Conservation (phyloP, 2,888 invertebrate genomes). For the Cantharis lateralis region DNA sequence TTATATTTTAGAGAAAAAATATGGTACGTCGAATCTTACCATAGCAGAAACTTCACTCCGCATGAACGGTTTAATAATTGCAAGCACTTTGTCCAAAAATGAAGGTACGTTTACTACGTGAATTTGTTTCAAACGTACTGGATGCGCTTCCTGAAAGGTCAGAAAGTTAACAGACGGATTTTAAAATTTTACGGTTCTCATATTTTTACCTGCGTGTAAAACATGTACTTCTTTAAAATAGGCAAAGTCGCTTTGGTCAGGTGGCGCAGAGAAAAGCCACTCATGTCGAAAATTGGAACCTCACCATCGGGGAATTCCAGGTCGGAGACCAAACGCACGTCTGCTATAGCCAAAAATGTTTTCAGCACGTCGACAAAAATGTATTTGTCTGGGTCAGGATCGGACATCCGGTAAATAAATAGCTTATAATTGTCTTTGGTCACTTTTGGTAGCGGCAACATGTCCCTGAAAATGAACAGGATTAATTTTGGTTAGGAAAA, state of each 20-base stretch:
- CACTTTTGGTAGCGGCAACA: conserved; percentile 68
- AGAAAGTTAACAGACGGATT: conserved; percentile 17
- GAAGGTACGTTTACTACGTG: conserved; percentile 70
- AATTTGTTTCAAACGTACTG: conserved; percentile 67
- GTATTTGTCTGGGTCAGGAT: conserved; percentile 67
- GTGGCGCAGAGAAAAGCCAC: conserved; percentile 67
- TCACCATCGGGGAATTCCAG: conserved; percentile 68
- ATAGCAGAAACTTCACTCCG: conserved; percentile 68
- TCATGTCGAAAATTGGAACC: conserved; percentile 73
- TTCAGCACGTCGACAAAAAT: conserved; percentile 69
- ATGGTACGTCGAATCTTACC: conserved; percentile 55
- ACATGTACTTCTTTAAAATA: conserved; percentile 70
- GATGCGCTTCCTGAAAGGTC: conserved; percentile 66
- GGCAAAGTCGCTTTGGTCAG: conserved; percentile 67
- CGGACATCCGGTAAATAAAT: conserved; percentile 67
- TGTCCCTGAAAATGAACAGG: conserved; percentile 62
- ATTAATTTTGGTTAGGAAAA: not conserved
- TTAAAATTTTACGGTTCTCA: not conserved
- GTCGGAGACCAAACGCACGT: conserved; percentile 65
- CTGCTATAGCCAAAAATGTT: conserved; percentile 74
- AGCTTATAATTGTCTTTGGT: conserved; percentile 71
- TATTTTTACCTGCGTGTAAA: conserved; percentile 66
- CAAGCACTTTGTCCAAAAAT: conserved; percentile 67
- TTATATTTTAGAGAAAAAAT: no score
- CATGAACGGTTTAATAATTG: conserved; percentile 67